phyloP scores from a whole-genome alignment of 30 jellyfish, hydroid and myxozoan genomes.

The Rhopilema esculentum region DNA sequence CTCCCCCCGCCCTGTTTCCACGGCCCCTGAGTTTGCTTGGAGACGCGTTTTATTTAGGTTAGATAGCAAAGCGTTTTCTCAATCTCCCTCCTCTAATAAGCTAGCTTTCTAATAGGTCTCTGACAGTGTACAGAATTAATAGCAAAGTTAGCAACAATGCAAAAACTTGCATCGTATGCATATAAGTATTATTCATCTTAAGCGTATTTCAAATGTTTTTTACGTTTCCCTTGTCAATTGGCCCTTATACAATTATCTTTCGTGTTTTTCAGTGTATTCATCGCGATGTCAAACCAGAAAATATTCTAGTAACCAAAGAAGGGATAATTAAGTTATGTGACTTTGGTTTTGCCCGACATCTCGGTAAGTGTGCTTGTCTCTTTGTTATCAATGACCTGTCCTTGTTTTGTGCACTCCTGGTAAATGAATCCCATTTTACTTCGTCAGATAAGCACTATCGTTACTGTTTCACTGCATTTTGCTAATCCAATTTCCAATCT shows the following conservation, averaged over 20 bases:
- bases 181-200: no score
- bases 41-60: no score
- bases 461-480: neutral
- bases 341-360: slow-evolving; percentile 86
- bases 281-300: slow-evolving; percentile 96
- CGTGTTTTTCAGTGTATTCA: slow-evolving; percentile 82
- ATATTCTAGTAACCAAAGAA: slow-evolving; percentile 86
- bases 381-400: neutral
- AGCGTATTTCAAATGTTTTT: no score
- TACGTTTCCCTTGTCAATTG: no score
- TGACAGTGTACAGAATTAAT: no score
- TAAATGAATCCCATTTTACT: neutral
- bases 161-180: no score
- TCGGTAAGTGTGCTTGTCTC: neutral
- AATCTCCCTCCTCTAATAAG: no score
- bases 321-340: slow-evolving; percentile 90
- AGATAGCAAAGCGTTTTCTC: no score
- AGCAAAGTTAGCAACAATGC: no score
- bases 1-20: no score
- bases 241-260: neutral
- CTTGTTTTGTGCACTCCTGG: neutral
- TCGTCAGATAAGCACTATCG: neutral
- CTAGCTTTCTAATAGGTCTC: no score
- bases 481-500: neutral
- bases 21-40: no score